phyloP scores from a whole-genome alignment of 2,888 invertebrate genomes.

The Augochlorella aurata region DNA sequence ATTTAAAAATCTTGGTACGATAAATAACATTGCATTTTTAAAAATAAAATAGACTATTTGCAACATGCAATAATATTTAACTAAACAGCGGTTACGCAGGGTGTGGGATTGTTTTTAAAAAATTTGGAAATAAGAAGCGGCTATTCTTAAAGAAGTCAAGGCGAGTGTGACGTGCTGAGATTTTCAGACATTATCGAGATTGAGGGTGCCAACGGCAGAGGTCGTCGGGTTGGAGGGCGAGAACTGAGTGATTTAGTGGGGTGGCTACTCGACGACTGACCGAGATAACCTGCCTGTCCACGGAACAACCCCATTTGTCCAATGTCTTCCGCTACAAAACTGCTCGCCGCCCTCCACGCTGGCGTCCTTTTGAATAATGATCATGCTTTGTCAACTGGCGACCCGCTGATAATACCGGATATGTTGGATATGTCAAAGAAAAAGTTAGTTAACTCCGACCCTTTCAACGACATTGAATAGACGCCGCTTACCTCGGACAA shows the following conservation, averaged over 20 bases:
- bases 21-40: too few species aligned
- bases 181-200: constrained; percentile 74
- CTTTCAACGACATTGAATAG: constrained; percentile 27
- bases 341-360: constrained; percentile 68
- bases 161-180: constrained; percentile 62
- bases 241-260: constrained; percentile 80
- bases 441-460: constrained; percentile 37
- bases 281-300: constrained; percentile 81
- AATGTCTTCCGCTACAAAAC: constrained; percentile 81
- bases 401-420: constrained; percentile 66
- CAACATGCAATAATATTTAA: background rate
- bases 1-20: too few species aligned
- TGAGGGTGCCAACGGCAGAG: constrained; percentile 69
- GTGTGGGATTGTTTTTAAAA: background rate
- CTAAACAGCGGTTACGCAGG: background rate
- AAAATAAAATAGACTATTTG: background rate
- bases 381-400: constrained; percentile 71
- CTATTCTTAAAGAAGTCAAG: constrained; percentile 55
- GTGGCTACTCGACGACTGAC: constrained; percentile 80
- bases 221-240: constrained; percentile 71
- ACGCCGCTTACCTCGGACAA: background rate
- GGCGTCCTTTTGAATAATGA: constrained; percentile 77
- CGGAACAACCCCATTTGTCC: constrained; percentile 81
- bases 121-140: constrained; percentile 23
- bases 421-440: constrained; percentile 55